Conservation (phyloP, 2,113 vertebrate species). For the Barnardius zonarius region DNA sequence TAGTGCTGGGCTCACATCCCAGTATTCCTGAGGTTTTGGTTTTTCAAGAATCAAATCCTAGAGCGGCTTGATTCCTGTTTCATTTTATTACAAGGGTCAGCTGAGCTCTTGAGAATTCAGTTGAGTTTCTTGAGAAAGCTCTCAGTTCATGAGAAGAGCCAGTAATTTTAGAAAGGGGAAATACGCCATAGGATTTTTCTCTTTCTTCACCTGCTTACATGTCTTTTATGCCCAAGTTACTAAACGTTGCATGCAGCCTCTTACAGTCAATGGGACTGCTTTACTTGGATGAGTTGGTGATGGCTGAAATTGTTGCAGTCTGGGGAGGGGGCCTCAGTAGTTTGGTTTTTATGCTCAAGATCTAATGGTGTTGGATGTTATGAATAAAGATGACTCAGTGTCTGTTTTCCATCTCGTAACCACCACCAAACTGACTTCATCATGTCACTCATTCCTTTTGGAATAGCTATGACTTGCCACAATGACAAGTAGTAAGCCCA, state of each 20-base stretch:
- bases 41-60: neutral
- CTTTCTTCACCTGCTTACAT: neutral
- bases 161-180: neutral
- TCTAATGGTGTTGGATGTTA: neutral
- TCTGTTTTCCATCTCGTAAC: slow-evolving; percentile 25
- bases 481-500: neutral
- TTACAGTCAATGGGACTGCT: neutral
- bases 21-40: neutral
- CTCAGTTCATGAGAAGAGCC: neutral
- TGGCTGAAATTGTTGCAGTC: neutral
- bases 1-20: neutral
- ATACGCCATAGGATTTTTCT: neutral
- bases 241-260: neutral
- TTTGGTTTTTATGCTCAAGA: neutral
- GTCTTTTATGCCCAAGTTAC: neutral
- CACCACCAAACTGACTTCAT: slow-evolving; percentile 7
- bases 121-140: neutral
- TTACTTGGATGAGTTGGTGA: neutral
- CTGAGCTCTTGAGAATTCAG: neutral
- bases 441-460: neutral
- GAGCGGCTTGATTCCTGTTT: neutral
- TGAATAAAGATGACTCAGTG: neutral
- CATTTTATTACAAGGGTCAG: neutral
- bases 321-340: neutral
- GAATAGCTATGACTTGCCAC: neutral